Base-by-base conservation (phyloP, 2,888 invertebrate genomes). In the Gasteruption jaculator region DNA sequence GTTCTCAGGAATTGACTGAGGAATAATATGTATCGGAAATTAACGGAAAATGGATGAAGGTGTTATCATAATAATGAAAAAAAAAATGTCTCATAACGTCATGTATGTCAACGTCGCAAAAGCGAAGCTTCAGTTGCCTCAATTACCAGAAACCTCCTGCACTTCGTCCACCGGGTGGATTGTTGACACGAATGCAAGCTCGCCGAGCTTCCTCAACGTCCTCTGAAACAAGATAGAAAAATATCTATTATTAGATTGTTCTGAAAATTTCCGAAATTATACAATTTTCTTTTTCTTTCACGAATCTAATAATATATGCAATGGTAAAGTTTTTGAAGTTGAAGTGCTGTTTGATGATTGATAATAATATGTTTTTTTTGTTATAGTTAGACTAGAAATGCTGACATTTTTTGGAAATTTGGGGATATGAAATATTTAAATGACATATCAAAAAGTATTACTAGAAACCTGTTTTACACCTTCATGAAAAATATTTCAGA, bases 161-260 rank as follows among this genome's bases (percentile, higher is more conserved):
- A 10, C 91, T 91, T 69, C 86, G 85, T 35, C 92, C 92, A 54
- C 92, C 92, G 2, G 92, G 92, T 6, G 92, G 92, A 76, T 91
- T 88, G 66, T 85, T 80, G 3, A 92, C 89, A 56, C 88, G 84
- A 45, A 91, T 91, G 42, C 85, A 86, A 1, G 89, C 82, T 63
- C 87, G 84, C 54, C 82, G 78, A 41, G 76, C 73, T 38, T 83
- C 86, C 71, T 85, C 86, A 16, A 82, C 67, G 63, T 89, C 88
- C 76, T 86, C 88, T 88, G 80, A 10, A 77, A 78, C 48, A 48
- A 55, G 48, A 27, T 35, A 18, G 15, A 15, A 32, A 31, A 43
- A 41, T 44, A 40, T 38, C 30, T 24, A 7, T 4, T 12, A 14
- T 22, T 8, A 36, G 29, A 22, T 22, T 22, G 7, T 27, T 10